Evolutionary conservation across 2,888 invertebrate genomes (phyloP), one percentile per base, ranked within the genome.

Genomic region (Nyleta sp.): DNA sequence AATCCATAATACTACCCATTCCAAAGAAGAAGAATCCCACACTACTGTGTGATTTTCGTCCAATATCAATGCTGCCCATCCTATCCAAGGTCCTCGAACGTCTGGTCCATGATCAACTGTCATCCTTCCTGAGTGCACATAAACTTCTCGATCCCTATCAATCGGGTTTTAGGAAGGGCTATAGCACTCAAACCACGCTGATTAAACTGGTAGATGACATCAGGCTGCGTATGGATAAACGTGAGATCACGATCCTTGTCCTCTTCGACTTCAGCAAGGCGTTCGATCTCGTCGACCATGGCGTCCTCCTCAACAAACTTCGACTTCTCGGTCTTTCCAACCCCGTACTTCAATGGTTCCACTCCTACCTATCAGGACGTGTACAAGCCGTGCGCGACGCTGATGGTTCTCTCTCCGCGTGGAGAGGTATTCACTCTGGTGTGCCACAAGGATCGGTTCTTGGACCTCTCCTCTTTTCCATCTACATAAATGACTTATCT

Each of bases 211-310:
- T 55, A 5, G 38, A 55, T 22, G 55, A 55, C 17, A 20, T 38
- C 5, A 11, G 13, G 13, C 2, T 13, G 2, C 38, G 22, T n/a
- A 38, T 55, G 18, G 38, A 55, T 22, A 17, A 8, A 11, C 15
- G n/a, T 1, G 8, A 38, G 22, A 7, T 55, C 2, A 38, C 55
- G 1, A 22, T 38, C 3, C 11, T 55, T 17, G 55, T 55, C 7
- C 18, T 52, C 2, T 52, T 52, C 18, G 52, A 50, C 20, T 50
- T 50, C 15, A 52, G 52, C 15, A 52, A 52, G 33, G 52, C 52
- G 6, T 52, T 52, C 11, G 52, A 52, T 18, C 17, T 15, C 13
- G 52, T 52, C 11, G 33, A 52, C n/a, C 52, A 52, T 17, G 11
- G 11, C 2, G 1, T 52, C 0, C 24, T 52, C 2, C 18, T 52